These are phyloP conservation scores for Hiodon tergisus DNA, from an alignment of 2,113 vertebrate species.

Conservation along the genomic window DNA sequence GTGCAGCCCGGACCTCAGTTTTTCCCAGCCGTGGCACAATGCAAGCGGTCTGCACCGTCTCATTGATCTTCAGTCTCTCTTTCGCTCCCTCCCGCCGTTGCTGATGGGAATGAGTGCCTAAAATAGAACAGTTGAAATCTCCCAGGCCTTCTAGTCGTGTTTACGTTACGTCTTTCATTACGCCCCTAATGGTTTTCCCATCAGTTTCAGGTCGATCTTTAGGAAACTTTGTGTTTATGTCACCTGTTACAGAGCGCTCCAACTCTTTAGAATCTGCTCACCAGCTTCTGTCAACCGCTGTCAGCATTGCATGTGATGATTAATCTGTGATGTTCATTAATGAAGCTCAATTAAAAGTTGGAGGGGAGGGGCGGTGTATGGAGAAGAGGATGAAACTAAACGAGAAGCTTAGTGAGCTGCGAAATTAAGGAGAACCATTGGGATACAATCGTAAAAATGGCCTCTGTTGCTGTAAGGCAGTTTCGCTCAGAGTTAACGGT, in stretches of 20 bases:
- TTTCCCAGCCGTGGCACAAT: too few relatives aligned
- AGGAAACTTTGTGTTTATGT: constrained; percentile 51
- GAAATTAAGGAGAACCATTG: constrained; percentile 42
- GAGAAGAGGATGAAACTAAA: constrained; percentile 42
- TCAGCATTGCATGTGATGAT: constrained; percentile 57
- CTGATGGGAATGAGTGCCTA: constrained; percentile 55
- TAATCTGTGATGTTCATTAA: constrained; percentile 70
- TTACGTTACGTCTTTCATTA: constrained; percentile 40
- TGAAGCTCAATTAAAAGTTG: constrained; percentile 65
- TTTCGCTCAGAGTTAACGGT: constrained; percentile 35
- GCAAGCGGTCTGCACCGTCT: too few relatives aligned
- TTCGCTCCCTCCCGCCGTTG: constrained; percentile 29
- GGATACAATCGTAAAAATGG: constrained; percentile 39
- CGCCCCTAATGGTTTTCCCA: constrained; percentile 66
- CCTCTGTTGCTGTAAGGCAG: constrained; percentile 58
- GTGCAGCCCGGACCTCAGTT: too few relatives aligned
- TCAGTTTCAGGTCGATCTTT: constrained; percentile 61
- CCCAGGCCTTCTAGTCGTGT: constrained; percentile 53
- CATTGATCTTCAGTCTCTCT: background rate
- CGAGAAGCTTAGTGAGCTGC: constrained; percentile 15
- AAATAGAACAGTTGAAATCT: constrained; percentile 46
- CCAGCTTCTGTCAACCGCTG: constrained; percentile 34
- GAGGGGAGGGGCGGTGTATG: constrained; percentile 32
- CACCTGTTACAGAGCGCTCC: constrained; percentile 48
- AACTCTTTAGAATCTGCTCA: constrained; percentile 21